phyloP scores from a whole-genome alignment of 2,888 invertebrate genomes.

The Scaptomyza cyrtandrae region DNA sequence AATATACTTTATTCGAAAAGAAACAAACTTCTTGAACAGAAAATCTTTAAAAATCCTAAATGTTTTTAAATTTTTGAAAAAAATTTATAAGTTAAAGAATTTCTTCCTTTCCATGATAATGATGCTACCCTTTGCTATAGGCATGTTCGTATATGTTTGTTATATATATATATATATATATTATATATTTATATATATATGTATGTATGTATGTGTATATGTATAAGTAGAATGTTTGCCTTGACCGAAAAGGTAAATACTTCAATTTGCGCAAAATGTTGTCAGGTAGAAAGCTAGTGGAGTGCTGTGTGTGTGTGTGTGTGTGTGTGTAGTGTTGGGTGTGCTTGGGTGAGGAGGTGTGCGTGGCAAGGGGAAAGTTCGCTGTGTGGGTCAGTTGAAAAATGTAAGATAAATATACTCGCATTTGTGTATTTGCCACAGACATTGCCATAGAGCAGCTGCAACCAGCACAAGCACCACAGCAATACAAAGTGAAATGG shows the following conservation, averaged over 20 bases:
- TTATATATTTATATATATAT: too few relatives aligned
- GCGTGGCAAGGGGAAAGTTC: not conserved
- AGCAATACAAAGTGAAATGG: constrained; percentile 65
- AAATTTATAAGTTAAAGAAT: too few relatives aligned
- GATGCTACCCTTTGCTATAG: not conserved
- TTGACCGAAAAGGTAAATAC: constrained; percentile 71
- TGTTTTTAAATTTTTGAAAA: too few relatives aligned
- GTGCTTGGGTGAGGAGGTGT: not conserved
- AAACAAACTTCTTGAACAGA: too few relatives aligned
- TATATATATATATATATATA: too few relatives aligned
- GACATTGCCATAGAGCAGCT: constrained; percentile 36
- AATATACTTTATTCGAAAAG: too few relatives aligned
- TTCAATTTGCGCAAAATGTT: constrained; percentile 74
- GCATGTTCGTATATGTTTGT: too few relatives aligned
- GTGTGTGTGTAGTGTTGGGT: not conserved
- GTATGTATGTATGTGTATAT: not conserved
- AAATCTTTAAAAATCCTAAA: too few relatives aligned
- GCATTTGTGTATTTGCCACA: constrained; percentile 43
- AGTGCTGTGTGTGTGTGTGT: constrained; percentile 3
- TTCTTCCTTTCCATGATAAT: not conserved
- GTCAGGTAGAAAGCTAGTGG: constrained; percentile 12
- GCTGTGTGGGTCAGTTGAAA: constrained; percentile 66
- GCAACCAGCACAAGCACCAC: constrained; percentile 11
- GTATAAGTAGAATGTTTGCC: constrained; percentile 26
- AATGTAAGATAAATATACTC: constrained; percentile 67